Evolutionary conservation across 2,888 invertebrate genomes (phyloP), one percentile per base, ranked within the genome.

Genomic region (Thecophora atra): DNA sequence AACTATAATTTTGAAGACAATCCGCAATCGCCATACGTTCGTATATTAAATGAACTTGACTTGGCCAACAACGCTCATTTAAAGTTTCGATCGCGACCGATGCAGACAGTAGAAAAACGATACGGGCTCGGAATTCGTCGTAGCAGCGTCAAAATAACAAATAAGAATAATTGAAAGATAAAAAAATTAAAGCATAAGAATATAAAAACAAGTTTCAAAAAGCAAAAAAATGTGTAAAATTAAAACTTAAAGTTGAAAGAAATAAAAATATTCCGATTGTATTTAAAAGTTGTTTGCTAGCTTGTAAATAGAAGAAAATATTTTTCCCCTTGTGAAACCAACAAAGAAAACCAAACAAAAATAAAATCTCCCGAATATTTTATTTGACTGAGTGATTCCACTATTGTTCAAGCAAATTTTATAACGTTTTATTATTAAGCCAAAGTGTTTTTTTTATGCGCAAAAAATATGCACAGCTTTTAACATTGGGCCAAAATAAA

Each of bases 41-140:
- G n/a, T 79, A 80, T 81, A 82, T 82, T 82, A 82, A 82, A 63
- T 79, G 82, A 81, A 81, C 81, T 82, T 82, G 80, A 77, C 74
- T 73, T 75, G 71, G 72, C 76, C 75, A 77, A 74, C 75, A 73
- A 78, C 73, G 78, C 80, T 79, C 82, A 82, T 81, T 82, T 78
- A 78, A 75, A 80, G 81, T 79, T 80, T 78, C 79, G 81, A 76
- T 75, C 78, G 75, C 81, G 80, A 74, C 77, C 76, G 75, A 79
- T 78, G 76, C 78, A 80, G 78, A 80, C 80, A 74, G 56, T 44
- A 56, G 30, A 28, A 42, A 71, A 60, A n/a, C n/a, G 77, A 76
- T 21, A 79, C 76, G 79, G 80, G 82, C 79, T 54, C 70, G 75
- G 11, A 8, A 42, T 54, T 52, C 68, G 70, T 69, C 54, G 70